These are phyloP conservation scores for Heliconius charithonia DNA, from an alignment of 2,888 invertebrate species.

Conservation along the genomic window DNA sequence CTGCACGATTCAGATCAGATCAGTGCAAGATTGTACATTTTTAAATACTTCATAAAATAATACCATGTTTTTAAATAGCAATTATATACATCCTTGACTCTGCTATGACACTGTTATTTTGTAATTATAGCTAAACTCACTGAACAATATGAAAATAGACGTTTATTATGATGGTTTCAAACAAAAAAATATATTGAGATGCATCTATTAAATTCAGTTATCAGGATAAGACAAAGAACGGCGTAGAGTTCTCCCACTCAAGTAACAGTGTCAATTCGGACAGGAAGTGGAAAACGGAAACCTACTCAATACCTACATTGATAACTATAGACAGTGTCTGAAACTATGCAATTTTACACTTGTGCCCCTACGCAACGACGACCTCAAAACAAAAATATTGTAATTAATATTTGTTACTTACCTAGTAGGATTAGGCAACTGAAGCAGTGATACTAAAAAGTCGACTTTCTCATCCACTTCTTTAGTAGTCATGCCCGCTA, in stretches of 20 bases:
- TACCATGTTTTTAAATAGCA: slow-evolving; percentile 6
- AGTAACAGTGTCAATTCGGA: neutral
- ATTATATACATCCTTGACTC: slow-evolving; percentile 8
- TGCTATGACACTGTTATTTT: neutral
- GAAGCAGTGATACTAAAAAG: slow-evolving; percentile 87
- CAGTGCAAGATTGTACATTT: neutral
- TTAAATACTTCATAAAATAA: neutral
- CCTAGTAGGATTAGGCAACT: slow-evolving; percentile 80
- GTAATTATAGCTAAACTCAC: neutral
- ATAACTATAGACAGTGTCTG: too few relatives aligned
- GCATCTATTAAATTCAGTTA: too few relatives aligned
- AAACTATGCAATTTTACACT: too few relatives aligned
- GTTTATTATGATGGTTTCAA: neutral
- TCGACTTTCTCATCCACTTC: slow-evolving; percentile 88
- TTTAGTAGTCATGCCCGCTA: slow-evolving; percentile 88
- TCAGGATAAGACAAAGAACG: neutral
- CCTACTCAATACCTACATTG: neutral
- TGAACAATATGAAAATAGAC: neutral
- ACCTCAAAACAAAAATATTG: too few relatives aligned
- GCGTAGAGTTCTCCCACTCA: neutral
- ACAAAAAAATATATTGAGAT: neutral
- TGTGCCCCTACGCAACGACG: too few relatives aligned
- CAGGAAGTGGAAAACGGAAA: neutral
- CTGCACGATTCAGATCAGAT: too few relatives aligned
- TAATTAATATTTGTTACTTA: slow-evolving; percentile 49